A percentile compares a stretch with the other conserved stretches of the same genome.
phyloP scores from a whole-genome alignment of 2,797 vertebrate genomes.

The Stomatorhinus walkeri region DNA sequence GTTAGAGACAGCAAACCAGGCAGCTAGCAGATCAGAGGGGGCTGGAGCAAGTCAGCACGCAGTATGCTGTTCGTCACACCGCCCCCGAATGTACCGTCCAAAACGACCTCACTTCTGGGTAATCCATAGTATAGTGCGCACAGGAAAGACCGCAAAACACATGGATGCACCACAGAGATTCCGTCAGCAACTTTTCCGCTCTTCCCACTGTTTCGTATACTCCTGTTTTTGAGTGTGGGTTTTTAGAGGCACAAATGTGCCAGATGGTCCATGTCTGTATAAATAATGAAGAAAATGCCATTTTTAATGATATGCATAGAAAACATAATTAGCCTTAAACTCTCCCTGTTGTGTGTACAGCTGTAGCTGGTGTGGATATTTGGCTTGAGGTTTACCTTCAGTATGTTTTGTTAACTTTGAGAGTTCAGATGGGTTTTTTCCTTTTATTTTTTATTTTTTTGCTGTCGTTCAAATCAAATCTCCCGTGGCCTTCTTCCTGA shows the following conservation, averaged over 20 bases:
- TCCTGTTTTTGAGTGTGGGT: conserved; percentile 1
- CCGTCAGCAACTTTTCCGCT: not conserved
- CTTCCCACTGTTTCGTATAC: not conserved
- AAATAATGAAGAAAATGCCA: conserved; percentile 46
- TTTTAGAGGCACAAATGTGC: not conserved
- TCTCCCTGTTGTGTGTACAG: conserved; percentile 41
- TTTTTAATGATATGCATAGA: conserved; percentile 57
- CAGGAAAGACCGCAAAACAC: not conserved
- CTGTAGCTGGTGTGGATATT: conserved; percentile 38
- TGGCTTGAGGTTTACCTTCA: conserved; percentile 34
- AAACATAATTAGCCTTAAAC: conserved; percentile 70
- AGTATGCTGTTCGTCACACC: conserved; percentile 36
- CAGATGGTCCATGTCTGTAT: conserved; percentile 6
- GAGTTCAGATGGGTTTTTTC: conserved; percentile 32
- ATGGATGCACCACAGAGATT: not conserved
- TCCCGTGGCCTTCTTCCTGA: conserved; percentile 77
- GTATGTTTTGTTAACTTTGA: conserved; percentile 41
- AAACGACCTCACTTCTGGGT: not conserved
- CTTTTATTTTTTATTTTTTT: conserved; percentile 25
- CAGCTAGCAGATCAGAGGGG: conserved; percentile 48
- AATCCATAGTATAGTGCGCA: not conserved
- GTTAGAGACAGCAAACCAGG: conserved; percentile 30
- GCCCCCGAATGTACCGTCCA: conserved; percentile 1
- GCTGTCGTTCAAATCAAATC: conserved; percentile 55
- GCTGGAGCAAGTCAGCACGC: conserved; percentile 47